Evolutionary conservation across 2,113 vertebrate species (phyloP).

Genomic region (Lontra canadensis): DNA sequence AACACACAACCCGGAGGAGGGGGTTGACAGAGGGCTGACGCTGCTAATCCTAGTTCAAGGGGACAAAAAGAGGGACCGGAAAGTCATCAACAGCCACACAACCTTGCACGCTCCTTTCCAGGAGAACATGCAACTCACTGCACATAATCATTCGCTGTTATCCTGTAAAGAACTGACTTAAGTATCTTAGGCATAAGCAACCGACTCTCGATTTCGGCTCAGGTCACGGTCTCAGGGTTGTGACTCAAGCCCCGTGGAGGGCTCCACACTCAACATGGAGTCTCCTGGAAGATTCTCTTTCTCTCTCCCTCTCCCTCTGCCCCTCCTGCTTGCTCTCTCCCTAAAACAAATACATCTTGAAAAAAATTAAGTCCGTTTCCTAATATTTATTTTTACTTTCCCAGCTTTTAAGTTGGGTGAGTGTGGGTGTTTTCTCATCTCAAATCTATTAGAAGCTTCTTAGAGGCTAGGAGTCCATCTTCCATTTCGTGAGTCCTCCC

Average conservation of each 20-base stretch:
- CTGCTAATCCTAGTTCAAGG: no score
- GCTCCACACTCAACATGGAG: not conserved
- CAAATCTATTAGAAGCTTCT: not conserved
- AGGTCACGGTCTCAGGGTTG: not conserved
- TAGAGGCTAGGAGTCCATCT: accelerated
- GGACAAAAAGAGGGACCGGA: not conserved
- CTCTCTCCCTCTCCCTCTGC: not conserved
- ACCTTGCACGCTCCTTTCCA: accelerated
- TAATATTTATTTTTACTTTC: not conserved
- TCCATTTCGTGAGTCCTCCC: not conserved
- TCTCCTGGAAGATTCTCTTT: not conserved
- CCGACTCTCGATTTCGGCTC: not conserved
- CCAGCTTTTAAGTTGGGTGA: not conserved
- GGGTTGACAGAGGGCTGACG: accelerated
- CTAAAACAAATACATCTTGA: not conserved
- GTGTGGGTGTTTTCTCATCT: not conserved
- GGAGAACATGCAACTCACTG: accelerated
- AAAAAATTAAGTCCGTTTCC: not conserved
- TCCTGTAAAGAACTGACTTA: not conserved
- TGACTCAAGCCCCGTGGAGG: accelerated
- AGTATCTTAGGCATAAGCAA: not conserved
- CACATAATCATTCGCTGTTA: accelerated
- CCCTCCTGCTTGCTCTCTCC: not conserved
- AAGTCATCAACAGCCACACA: accelerated
- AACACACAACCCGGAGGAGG: not conserved